Evolutionary conservation across 2,113 vertebrate genomes (phyloP).

Genomic region (Antennarius striatus): DNA sequence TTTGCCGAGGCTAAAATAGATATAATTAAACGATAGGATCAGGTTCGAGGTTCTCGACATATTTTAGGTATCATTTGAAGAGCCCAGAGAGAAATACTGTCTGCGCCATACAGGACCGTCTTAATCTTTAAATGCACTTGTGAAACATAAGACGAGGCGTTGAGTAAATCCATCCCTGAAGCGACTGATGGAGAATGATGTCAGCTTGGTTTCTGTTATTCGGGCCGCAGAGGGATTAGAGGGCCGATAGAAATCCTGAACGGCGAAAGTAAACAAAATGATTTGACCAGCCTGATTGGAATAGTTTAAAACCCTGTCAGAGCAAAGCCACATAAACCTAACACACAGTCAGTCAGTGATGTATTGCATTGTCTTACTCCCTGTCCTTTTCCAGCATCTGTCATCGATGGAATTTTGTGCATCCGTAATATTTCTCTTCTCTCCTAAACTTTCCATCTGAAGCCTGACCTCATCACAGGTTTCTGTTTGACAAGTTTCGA

Average conservation of each 20-base stretch:
- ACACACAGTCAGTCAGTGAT: constrained; percentile 25
- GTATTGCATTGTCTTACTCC: neutral
- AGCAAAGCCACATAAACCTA: constrained; percentile 32
- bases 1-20: constrained; percentile 24
- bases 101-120: neutral
- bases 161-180: neutral
- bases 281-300: constrained; percentile 29
- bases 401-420: constrained; percentile 7
- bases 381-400: constrained; percentile 6
- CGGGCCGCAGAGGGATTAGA: constrained; percentile 33
- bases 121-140: constrained; percentile 14
- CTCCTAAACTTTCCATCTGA: constrained; percentile 10
- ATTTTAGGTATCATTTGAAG: constrained; percentile 14
- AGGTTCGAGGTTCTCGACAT: constrained; percentile 14
- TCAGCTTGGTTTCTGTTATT: constrained; percentile 22
- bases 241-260: constrained; percentile 1
- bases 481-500: constrained; percentile 13
- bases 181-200: constrained; percentile 10
- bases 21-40: neutral
- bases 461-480: constrained; percentile 4
- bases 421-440: constrained; percentile 6
- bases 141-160: constrained; percentile 1
- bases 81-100: neutral
- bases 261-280: constrained; percentile 27
- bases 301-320: constrained; percentile 24